Evolutionary conservation across 2,888 invertebrate species (phyloP).

Genomic region (Eledone cirrhosa): DNA sequence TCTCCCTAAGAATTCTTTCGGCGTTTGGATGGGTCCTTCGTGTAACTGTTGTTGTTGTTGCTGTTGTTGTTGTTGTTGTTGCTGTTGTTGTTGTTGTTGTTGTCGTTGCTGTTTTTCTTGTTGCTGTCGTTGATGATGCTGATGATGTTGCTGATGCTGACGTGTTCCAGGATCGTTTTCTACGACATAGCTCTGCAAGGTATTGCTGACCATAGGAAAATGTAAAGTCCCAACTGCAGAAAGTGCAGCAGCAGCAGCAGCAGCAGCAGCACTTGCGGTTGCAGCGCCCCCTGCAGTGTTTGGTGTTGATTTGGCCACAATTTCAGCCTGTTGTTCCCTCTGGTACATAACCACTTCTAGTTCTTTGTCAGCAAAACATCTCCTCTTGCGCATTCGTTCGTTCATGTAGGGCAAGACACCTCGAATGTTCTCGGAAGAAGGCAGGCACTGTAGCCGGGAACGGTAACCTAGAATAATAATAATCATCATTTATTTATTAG

Average conservation of each 20-base stretch:
- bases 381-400: constrained; percentile 72
- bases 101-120: background rate
- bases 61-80: background rate
- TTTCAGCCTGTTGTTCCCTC: constrained; percentile 54
- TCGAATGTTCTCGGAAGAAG: constrained; percentile 52
- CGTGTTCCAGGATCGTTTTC: background rate
- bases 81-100: constrained; percentile 25
- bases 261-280: constrained; percentile 6
- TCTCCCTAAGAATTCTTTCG: constrained; percentile 48
- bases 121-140: background rate
- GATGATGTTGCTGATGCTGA: background rate
- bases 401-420: constrained; percentile 66
- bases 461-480: constrained; percentile 51
- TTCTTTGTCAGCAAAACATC: constrained; percentile 68
- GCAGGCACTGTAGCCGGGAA: constrained; percentile 51
- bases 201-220: background rate
- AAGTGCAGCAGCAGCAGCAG: background rate
- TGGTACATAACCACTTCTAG: constrained; percentile 65
- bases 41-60: background rate
- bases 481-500: too few species aligned
- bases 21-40: constrained; percentile 38
- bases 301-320: constrained; percentile 35
- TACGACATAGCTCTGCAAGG: background rate
- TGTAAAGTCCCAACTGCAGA: background rate
- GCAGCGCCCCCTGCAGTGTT: constrained; percentile 26